A percentile compares a stretch with the other conserved stretches of the same genome.
Conservation (phyloP, 1,140 invertebrate genomes). For the Aphelinus certus region DNA sequence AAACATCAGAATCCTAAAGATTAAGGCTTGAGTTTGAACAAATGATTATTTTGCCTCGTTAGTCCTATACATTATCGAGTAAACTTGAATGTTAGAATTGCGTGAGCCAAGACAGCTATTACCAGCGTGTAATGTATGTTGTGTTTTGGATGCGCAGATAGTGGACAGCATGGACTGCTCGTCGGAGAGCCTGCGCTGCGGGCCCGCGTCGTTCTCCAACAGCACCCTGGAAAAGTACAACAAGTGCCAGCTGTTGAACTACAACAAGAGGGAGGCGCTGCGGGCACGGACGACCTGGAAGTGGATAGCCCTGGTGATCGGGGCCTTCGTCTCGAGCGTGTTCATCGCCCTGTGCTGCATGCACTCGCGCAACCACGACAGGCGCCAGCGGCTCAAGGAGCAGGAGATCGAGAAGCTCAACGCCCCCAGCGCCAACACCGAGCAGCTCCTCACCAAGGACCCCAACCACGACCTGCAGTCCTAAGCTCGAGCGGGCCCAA, state of each 20-base stretch:
- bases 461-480: constrained; percentile 29
- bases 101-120: no score
- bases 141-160: background rate
- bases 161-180: constrained; percentile 25
- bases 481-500: background rate
- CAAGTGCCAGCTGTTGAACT: constrained; percentile 46
- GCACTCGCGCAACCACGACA: constrained; percentile 55
- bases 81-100: no score
- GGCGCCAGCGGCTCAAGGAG: constrained; percentile 49
- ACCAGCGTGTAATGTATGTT: no score
- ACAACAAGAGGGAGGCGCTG: constrained; percentile 43
- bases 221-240: constrained; percentile 47
- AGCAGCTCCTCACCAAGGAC: constrained; percentile 54
- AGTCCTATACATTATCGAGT: no score
- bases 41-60: no score
- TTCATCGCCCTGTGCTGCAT: constrained; percentile 55
- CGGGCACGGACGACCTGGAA: constrained; percentile 57
- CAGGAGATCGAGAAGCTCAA: constrained; percentile 45
- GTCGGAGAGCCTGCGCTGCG: background rate
- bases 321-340: constrained; percentile 44
- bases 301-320: constrained; percentile 52
- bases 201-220: constrained; percentile 45
- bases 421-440: constrained; percentile 54
- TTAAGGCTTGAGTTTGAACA: no score
- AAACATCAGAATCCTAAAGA: no score